Evolutionary conservation across 2,888 invertebrate genomes (phyloP), one percentile per base, ranked within the genome.

Genomic region (Tuta absoluta): DNA sequence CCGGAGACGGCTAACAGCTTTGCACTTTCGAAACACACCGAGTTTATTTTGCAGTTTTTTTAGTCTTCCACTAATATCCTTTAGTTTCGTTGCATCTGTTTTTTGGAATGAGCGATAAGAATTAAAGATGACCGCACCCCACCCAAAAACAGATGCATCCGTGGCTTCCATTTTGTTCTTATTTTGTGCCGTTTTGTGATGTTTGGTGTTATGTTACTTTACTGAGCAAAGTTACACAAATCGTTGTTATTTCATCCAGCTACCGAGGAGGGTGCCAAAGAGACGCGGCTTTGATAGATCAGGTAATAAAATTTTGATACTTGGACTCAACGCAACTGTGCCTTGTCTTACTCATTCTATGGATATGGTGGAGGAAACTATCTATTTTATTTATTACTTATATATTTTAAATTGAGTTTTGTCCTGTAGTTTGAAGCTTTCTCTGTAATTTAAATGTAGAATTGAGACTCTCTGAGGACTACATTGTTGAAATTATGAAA

Each of bases 271-370:
- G 91, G 91, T 87, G 91, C 90, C 74, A 91, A 89, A 91, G 92
- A 92, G 91, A 92, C 92, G 85, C 87, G 92, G 90, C 92, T 92
- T 91, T 92, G 87, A 92, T 92, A 92, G 90, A 88, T 77, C 89
- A 92, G 92, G 92, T 92, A 92, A 92, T 87, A 85, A 37, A 41
- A 79, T 79, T 75, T 75, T 80, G 76, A 69, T 81, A 82, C 88
- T 89, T 89, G 90, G 89, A 84, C 87, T 75, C 89, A 84, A 87
- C 82, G 75, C 84, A 81, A 85, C 76, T 75, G 72, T 65, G 62
- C 62, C 59, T 33, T 56, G 56, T 68, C 28, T 48, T 49, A 19
- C 66, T 69, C 62, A 66, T 12, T 58, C 59, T 58, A 45, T 24
- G 72, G 68, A 71, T 73, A 70, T 67, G 81, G 82, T 82, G 82